Evolutionary conservation across 2,888 invertebrate species (phyloP).

Genomic region (Ophonus ardosiacus): DNA sequence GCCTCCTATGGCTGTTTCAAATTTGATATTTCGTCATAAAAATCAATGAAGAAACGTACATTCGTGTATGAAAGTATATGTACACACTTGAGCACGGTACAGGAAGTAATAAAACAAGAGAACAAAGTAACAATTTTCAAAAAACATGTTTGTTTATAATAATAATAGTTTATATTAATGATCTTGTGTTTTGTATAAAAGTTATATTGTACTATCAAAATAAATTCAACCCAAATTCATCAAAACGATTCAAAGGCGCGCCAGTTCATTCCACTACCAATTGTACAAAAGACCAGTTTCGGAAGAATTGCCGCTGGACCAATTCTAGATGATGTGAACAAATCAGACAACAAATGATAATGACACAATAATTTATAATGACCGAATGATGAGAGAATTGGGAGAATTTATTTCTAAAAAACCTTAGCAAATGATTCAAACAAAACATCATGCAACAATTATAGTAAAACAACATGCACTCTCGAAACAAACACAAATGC

Average conservation of each 20-base stretch:
- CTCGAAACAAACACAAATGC: slow-evolving; percentile 49
- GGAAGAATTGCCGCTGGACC: slow-evolving; percentile 35
- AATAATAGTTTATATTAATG: slow-evolving; percentile 57
- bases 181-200: slow-evolving; percentile 62
- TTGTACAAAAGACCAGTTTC: slow-evolving; percentile 44
- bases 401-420: slow-evolving; percentile 59
- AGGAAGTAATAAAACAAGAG: slow-evolving; percentile 52
- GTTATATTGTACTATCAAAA: slow-evolving; percentile 63
- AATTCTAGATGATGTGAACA: background rate
- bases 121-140: slow-evolving; percentile 56
- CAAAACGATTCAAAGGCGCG: slow-evolving; percentile 51
- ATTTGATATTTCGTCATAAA: slow-evolving; percentile 59
- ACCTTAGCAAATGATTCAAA: slow-evolving; percentile 51
- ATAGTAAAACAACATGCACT: slow-evolving; percentile 61
- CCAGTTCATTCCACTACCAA: slow-evolving; percentile 26
- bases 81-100: slow-evolving; percentile 60
- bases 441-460: slow-evolving; percentile 61
- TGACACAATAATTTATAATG: slow-evolving; percentile 1
- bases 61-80: slow-evolving; percentile 62
- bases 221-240: slow-evolving; percentile 60
- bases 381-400: slow-evolving; percentile 31
- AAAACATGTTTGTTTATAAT: slow-evolving; percentile 53
- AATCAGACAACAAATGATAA: background rate
- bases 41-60: slow-evolving; percentile 56
- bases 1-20: slow-evolving; percentile 63